Evolutionary conservation across 2,888 invertebrate species (phyloP), one percentile per base, ranked within the genome.

Genomic region (Scotopteryx bipunctaria): DNA sequence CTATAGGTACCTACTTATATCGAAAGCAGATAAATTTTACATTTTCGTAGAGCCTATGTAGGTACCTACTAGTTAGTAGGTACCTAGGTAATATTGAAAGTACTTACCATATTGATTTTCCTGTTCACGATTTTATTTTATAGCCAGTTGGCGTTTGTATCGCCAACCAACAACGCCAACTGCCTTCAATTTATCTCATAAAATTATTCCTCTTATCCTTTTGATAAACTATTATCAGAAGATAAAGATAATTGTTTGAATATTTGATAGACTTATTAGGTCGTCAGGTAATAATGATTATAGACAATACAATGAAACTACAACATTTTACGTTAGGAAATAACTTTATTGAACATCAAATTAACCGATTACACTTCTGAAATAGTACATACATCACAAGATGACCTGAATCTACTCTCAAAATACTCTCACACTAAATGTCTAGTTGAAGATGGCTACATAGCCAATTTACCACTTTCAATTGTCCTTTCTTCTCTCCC

Each of bases 311-410:
- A 66, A 71, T 57, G 56, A 67, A 69, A 68, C 61, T 40, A 33
- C 41, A 45, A 50, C 49, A 48, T 59, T 25, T 32, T 25, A n/a
- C 57, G 55, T 66, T 73, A 71, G 60, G 70, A 72, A 80, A 80
- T 73, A 77, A 73, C 16, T 86, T 86, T 86, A 87, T 77, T 87
- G 68, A 78, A 86, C 81, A 86, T 81, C 71, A 78, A 80, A 73
- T 76, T 66, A 78, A 75, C 69, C 68, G 66, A 76, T 77, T 69
- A 75, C 69, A 72, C 64, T 67, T 68, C 63, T 65, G 69, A 76
- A 70, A 76, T 63, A 70, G 47, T 69, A 76, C 63, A 69, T 67
- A 72, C 67, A 62, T 67, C 62, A 64, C 55, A n/a, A n/a, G 57
- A 69, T 55, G 64, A 73, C 69, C 74, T 67, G 69, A 67, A 74